Evolutionary conservation across 2,797 vertebrate species (phyloP).

Genomic region (Hippoglossus hippoglossus): DNA sequence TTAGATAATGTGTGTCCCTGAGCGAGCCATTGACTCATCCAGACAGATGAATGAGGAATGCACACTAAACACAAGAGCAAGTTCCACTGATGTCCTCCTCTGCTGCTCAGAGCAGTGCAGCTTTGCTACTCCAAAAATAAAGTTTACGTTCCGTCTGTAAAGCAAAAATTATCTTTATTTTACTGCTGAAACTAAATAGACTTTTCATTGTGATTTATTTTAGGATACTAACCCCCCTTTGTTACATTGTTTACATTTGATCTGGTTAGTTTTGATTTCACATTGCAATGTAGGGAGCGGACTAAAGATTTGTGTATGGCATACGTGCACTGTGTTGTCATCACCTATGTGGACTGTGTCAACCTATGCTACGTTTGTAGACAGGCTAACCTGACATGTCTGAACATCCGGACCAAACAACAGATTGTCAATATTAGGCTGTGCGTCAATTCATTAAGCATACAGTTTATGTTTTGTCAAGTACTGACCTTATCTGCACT

Average conservation of each 20-base stretch:
- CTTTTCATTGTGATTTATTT: neutral
- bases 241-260: no score
- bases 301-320: no score
- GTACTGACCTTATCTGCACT: neutral
- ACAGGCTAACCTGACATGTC: no score
- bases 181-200: neutral
- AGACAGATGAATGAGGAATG: constrained; percentile 17
- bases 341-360: no score
- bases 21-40: neutral
- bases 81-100: neutral
- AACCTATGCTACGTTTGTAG: no score
- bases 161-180: neutral
- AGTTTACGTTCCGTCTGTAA: neutral
- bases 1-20: constrained; percentile 1
- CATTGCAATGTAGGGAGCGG: no score
- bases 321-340: no score
- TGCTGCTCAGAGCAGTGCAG: neutral
- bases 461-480: neutral
- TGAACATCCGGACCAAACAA: no score
- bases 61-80: no score
- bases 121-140: neutral
- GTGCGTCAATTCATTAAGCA: no score
- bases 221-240: neutral
- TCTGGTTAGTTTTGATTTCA: no score
- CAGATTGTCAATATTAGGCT: neutral